Base-by-base conservation (phyloP, 2,113 vertebrate species). In the Carassius gibelio region DNA sequence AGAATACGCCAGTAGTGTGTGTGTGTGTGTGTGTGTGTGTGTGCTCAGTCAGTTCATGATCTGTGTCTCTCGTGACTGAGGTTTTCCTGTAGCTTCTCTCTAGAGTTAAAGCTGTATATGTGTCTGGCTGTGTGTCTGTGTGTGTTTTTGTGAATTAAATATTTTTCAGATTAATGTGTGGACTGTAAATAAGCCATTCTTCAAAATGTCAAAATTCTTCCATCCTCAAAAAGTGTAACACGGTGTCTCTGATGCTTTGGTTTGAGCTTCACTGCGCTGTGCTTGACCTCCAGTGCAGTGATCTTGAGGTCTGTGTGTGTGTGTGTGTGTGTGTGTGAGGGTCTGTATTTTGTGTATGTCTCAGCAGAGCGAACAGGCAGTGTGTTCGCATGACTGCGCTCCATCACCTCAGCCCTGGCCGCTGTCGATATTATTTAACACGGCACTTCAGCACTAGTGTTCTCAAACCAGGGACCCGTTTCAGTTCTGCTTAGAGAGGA, bases 391-490 rank as follows among this genome's bases (percentile, higher is more conserved):
- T 50, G 42, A 75, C 45, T 75, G 72, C 42, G 1, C 15, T 30
- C 48, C 14, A 17, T 76, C 48, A 76, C 26, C 23, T 48, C 45
- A 75, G 48, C 48, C 4, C 13, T 4, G 8, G 26, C 45, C 74
- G 10, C 74, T 55, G 74, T 19, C 74, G 55, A 34, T 50, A 55
- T 76, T 76, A 26, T 75, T 75, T 48, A 76, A 76, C 34, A 19
- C 8, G 4, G 66, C 7, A 19, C 66, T 68, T 19, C 66, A 68
- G 66, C 66, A 68, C 30, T 36, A 55, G 23, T 30, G 75, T 59
- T 59, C 75, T 36, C 5, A 26, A 84, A 30, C 19, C 21, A 74
- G 48, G n/a, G 66, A 74, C 50, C 81, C 81, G 38, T 38, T 77
- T 77, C 13, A 77, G 52, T 77, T 36, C 30, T 26, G 66, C 66